phyloP scores from a whole-genome alignment of 2,797 vertebrate genomes.

The Arremon aurantiirostris region DNA sequence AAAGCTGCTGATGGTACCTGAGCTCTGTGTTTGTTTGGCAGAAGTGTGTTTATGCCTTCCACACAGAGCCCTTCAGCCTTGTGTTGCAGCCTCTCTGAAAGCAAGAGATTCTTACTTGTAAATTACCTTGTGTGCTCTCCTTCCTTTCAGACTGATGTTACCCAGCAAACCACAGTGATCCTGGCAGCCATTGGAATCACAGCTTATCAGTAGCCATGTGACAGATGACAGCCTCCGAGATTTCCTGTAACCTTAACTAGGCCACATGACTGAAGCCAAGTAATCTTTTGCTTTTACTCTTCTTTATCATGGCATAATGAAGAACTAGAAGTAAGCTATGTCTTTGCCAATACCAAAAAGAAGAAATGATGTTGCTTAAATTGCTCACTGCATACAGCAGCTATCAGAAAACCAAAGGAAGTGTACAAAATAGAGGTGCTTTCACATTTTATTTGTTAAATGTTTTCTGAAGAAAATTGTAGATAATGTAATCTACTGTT shows the following conservation, averaged over 20 bases:
- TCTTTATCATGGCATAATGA: not conserved
- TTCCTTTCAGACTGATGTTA: not conserved
- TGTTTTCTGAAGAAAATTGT: not conserved
- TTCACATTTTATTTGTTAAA: not conserved
- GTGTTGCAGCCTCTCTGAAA: not conserved
- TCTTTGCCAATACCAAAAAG: not conserved
- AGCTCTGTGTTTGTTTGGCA: not conserved
- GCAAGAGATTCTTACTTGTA: not conserved
- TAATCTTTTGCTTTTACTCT: not conserved
- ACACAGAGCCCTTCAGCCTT: not conserved
- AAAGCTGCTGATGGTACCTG: not conserved
- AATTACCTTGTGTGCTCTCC: not conserved
- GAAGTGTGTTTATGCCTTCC: not conserved
- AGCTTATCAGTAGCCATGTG: not conserved
- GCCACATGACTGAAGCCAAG: not conserved
- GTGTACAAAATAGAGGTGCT: not conserved
- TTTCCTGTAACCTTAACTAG: not conserved
- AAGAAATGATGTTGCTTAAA: not conserved
- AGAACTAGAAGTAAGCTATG: not conserved
- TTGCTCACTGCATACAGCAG: not conserved
- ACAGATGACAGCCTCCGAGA: not conserved
- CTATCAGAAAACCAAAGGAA: not conserved
- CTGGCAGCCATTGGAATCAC: not conserved
- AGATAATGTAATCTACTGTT: not conserved
- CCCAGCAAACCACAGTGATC: not conserved